These are phyloP conservation scores for Gambusia holbrooki DNA, from an alignment of 2,113 vertebrate genomes.

Conservation along the genomic window DNA sequence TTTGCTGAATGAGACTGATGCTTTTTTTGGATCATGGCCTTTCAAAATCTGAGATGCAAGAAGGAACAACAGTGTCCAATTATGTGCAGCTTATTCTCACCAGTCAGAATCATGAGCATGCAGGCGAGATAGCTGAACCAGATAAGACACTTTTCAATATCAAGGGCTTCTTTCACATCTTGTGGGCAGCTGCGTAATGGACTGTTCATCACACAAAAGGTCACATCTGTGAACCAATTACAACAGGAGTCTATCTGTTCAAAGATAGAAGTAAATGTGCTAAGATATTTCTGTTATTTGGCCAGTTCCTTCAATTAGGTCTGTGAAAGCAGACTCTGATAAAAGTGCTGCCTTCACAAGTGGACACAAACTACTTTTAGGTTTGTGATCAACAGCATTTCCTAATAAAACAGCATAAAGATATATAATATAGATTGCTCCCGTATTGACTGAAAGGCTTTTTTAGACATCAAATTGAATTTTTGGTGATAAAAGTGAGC, in stretches of 20 bases:
- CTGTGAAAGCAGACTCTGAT: constrained; percentile 24
- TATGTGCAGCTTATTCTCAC: constrained; percentile 66
- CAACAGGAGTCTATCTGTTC: constrained; percentile 53
- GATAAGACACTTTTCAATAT: constrained; percentile 68
- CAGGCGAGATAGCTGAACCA: constrained; percentile 51
- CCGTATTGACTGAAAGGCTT: not conserved
- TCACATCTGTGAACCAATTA: constrained; percentile 71
- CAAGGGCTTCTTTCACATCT: constrained; percentile 57
- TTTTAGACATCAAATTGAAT: not conserved
- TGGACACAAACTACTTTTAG: not conserved
- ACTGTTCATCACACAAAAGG: constrained; percentile 72
- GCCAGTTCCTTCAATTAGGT: constrained; percentile 8
- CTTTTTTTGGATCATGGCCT: constrained; percentile 70
- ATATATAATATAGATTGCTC: not conserved
- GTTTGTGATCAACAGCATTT: not conserved
- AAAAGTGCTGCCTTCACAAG: constrained; percentile 9
- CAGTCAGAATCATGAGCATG: constrained; percentile 62
- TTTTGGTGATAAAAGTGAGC: not conserved
- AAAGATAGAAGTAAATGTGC: constrained; percentile 37
- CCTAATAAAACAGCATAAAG: not conserved
- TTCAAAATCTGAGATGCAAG: constrained; percentile 56
- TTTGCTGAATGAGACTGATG: constrained; percentile 62
- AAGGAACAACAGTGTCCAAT: constrained; percentile 66
- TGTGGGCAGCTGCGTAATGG: constrained; percentile 60
- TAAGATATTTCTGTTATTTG: constrained; percentile 41